Percentiles rank a stretch among this genome's conserved stretches.
Conservation (phyloP, 1,140 invertebrate species). For the Adoxophyes honmai region DNA sequence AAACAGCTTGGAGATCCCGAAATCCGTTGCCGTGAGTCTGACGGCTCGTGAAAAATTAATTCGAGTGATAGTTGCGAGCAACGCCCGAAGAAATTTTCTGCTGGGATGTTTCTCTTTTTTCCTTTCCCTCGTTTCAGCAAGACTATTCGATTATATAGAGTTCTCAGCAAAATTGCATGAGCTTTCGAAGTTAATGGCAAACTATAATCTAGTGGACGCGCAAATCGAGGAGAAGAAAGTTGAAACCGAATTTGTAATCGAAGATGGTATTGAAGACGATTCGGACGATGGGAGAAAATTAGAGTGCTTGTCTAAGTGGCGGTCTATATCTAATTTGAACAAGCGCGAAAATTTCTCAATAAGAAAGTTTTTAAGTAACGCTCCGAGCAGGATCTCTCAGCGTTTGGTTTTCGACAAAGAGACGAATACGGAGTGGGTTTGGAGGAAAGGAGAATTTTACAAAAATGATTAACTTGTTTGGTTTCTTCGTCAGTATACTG, state of each 20-base stretch:
- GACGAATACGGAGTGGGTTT: neutral
- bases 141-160: conserved; percentile 40
- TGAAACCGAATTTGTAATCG: no score
- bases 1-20: conserved; percentile 28
- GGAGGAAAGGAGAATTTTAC: neutral
- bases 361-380: conserved; percentile 23
- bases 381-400: neutral
- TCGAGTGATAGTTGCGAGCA: conserved; percentile 32
- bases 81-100: conserved; percentile 46
- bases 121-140: conserved; percentile 36
- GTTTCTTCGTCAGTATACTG: conserved; percentile 23
- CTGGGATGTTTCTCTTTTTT: conserved; percentile 48
- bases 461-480: conserved; percentile 48
- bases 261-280: conserved; percentile 18
- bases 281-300: conserved; percentile 24
- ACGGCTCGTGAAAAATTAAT: conserved; percentile 34
- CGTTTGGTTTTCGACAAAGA: neutral
- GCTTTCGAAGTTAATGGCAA: conserved; percentile 47
- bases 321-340: conserved; percentile 31
- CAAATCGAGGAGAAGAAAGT: no score
- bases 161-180: conserved; percentile 55
- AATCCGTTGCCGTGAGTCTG: neutral
- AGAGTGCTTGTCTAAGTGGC: conserved; percentile 28
- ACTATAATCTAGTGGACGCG: conserved; percentile 46
- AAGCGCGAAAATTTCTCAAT: conserved; percentile 31